Base-by-base conservation (phyloP, 2,888 invertebrate species). In the Trichacis sp. region DNA sequence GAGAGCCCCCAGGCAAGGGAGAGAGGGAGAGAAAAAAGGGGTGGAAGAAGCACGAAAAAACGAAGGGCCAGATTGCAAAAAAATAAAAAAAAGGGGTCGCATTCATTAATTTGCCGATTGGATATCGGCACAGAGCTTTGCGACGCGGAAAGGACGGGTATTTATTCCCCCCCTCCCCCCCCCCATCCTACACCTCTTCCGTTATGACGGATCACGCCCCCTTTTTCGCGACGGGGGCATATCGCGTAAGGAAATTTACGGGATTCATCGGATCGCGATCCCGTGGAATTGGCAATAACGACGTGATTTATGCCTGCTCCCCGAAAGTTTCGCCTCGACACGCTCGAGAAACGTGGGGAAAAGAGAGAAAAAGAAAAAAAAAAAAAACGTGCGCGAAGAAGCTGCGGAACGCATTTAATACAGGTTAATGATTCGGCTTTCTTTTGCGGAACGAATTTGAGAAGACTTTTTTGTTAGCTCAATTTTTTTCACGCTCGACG, bases 31-130 rank as follows among this genome's bases (percentile, higher is more conserved):
- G n/a, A 45, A 19, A 45, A 20, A 15, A 9, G 45, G 18, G 19
- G 17, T 5, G 40, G 40, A 15, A n/a, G 2, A 17, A 3, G 17
- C 14, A 33, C 6, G 17, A 14, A 15, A 11, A n/a, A 6, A 15
- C 4, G 17, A 17, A 14, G 6, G 17, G n/a, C n/a, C n/a, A n/a
- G n/a, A n/a, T n/a, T n/a, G n/a, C n/a, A n/a, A n/a, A 40, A 40
- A 45, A 19, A 45, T 5, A 19, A 33, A 36, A 33, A 17, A 12
- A 12, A 17, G 24, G 30, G 40, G 46, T 45, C 50, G 61, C 61
- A 58, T 66, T 61, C 61, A 61, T 66, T 62, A 66, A 62, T 66
- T 66, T 54, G 49, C 42, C 58, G 62, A 66, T 62, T 46, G 43
- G 54, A 58, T 57, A 36, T 36, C 36, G 24, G 4, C 24, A 5